Evolutionary conservation across 2,797 vertebrate genomes (phyloP), one percentile per base, ranked within the genome.

Genomic region (Orientallactaga sibirica): DNA sequence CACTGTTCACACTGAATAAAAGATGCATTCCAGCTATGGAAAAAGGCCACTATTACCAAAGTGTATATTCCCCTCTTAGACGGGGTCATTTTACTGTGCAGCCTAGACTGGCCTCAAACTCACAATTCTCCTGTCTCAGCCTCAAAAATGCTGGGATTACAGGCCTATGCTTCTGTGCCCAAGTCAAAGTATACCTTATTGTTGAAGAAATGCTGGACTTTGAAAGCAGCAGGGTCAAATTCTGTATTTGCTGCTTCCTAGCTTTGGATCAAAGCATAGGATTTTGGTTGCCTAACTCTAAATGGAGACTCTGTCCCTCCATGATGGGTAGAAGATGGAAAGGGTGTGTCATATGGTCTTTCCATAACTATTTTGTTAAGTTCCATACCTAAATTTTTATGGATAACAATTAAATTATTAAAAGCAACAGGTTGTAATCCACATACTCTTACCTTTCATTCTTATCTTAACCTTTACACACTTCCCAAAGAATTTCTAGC

Each of bases 131-230:
- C 24, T 41, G 10, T 9, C 64, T 88, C 9, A 58, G 11, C 48
- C 67, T 70, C 48, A 29, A n/a, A 55, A n/a, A 41, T 68, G 22
- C n/a, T 29, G 48, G 16, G 22, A 2, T 37, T 79, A 41, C 16
- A 88, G 33, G 14, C 29, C 29, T 27, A 3, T 3, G 22, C 22
- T 43, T n/a, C 61, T 33, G 29, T 29, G n/a, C n/a, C 48, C 33
- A 37, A 4, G 9, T 58, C 64, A 58, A 68, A 78, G 25, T 22
- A 20, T 9, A 75, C 74, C 20, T 77, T 90, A 70, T 14, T 37
- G 48, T 43, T 85, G 68, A 93, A n/a, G 41, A 94, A 96, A 92
- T 20, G 75, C 15, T 76, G 9, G 79, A 71, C 7, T 86, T 92
- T 79, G 41, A 78, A 90, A 87, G 90, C 7, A 66, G 37, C 76